Evolutionary conservation across 2,797 vertebrate species (phyloP).

Genomic region (Centropyge bicolor): DNA sequence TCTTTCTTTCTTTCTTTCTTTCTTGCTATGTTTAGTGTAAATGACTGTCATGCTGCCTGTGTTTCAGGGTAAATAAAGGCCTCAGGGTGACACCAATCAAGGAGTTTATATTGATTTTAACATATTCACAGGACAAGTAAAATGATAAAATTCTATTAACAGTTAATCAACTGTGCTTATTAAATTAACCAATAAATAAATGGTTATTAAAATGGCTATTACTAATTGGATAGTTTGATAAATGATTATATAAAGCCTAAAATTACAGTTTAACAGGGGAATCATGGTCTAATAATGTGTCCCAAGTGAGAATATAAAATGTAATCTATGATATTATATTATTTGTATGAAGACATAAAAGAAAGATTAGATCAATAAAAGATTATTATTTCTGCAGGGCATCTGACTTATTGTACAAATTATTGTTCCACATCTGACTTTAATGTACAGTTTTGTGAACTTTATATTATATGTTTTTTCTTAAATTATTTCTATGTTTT

Average conservation of each 20-base stretch:
- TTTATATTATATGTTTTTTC: neutral
- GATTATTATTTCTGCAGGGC: neutral
- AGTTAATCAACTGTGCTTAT: neutral
- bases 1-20: slow-evolving; percentile 13
- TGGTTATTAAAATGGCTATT: neutral
- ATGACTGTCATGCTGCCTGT: slow-evolving; percentile 82
- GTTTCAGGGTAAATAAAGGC: slow-evolving; percentile 85
- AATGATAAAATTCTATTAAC: neutral
- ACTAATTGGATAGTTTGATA: neutral
- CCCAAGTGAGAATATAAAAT: neutral
- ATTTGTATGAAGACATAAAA: neutral
- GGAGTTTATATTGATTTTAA: slow-evolving; percentile 46
- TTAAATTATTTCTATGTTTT: too few relatives aligned
- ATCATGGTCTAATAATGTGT: neutral
- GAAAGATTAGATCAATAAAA: neutral
- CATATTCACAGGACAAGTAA: slow-evolving; percentile 20
- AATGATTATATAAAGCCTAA: neutral
- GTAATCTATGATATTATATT: neutral
- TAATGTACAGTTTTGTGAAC: neutral
- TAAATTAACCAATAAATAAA: neutral
- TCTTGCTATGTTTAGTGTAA: slow-evolving; percentile 76
- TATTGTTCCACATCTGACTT: neutral
- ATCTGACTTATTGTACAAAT: neutral
- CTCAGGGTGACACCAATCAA: slow-evolving; percentile 68
- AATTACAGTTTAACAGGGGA: neutral